Conservation (phyloP, 2,797 vertebrate genomes). For the Coccyzus lansbergi region DNA sequence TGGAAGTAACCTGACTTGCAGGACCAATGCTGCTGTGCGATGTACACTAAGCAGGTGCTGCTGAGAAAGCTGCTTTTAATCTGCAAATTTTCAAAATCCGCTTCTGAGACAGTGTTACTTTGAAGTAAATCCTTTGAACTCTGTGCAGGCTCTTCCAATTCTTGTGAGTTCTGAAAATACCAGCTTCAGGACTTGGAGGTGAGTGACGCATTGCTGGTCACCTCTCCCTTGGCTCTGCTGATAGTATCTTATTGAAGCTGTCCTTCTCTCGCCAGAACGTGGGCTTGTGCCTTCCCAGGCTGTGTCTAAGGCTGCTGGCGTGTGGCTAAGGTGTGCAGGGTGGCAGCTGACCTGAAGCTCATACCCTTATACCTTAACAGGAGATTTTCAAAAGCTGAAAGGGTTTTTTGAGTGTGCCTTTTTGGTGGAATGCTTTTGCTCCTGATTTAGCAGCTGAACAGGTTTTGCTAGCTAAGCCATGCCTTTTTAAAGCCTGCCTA, state of each 20-base stretch:
- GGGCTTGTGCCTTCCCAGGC: neutral
- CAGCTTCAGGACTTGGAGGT: neutral
- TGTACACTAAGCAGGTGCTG: neutral
- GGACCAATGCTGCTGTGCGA: neutral
- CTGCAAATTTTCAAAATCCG: neutral
- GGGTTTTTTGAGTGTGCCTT: neutral
- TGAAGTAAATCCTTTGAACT: neutral
- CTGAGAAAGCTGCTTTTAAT: neutral
- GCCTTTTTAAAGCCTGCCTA: slow-evolving; percentile 8
- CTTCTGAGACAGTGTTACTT: fast-evolving
- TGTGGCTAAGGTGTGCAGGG: neutral
- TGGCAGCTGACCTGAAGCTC: neutral
- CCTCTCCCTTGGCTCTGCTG: neutral
- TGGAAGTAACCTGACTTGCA: neutral
- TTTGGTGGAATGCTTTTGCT: neutral
- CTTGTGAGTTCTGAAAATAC: neutral
- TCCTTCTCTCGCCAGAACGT: neutral
- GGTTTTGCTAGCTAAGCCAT: slow-evolving; percentile 7
- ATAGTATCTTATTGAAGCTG: neutral
- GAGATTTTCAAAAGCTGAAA: neutral
- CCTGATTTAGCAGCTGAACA: neutral
- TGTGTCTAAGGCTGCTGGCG: neutral
- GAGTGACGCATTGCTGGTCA: neutral
- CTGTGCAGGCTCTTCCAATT: neutral
- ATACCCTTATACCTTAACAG: neutral